Evolutionary conservation across 1,140 invertebrate species (phyloP).

Genomic region (Ladona fulva): DNA sequence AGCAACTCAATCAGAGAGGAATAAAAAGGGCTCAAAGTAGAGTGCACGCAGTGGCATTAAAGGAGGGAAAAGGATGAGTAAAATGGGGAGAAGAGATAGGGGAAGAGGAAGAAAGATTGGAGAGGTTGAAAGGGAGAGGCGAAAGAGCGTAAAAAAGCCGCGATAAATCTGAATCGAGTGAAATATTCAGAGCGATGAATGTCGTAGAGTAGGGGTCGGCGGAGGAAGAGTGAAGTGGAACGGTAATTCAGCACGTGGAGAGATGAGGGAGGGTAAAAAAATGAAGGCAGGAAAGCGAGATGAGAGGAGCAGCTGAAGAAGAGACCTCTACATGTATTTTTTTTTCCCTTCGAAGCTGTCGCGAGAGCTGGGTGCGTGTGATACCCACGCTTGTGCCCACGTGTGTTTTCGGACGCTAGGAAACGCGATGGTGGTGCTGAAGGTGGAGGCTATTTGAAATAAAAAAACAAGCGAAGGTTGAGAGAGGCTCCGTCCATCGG

Average conservation of each 20-base stretch:
- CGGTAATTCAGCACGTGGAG: not conserved
- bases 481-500: no score
- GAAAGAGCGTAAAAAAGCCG: not conserved
- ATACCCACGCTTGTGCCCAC: no score
- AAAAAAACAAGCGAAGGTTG: no score
- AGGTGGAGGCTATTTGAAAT: no score
- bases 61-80: not conserved
- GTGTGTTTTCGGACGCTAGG: no score
- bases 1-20: no score
- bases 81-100: not conserved
- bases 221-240: not conserved
- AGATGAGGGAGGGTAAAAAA: not conserved
- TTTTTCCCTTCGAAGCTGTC: not conserved
- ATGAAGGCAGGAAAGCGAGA: no score
- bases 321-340: no score
- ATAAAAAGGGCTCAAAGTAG: no score
- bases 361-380: not conserved
- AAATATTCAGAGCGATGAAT: slow-evolving; percentile 5
- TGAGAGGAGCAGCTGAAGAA: no score
- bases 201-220: not conserved
- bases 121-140: not conserved
- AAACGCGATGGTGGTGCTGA: no score
- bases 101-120: not conserved
- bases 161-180: slow-evolving; percentile 9
- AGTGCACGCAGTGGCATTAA: not conserved